A percentile compares a stretch with the other conserved stretches of the same genome.
Conservation (phyloP, 2,888 invertebrate species). For the Calliphora vomitoria region DNA sequence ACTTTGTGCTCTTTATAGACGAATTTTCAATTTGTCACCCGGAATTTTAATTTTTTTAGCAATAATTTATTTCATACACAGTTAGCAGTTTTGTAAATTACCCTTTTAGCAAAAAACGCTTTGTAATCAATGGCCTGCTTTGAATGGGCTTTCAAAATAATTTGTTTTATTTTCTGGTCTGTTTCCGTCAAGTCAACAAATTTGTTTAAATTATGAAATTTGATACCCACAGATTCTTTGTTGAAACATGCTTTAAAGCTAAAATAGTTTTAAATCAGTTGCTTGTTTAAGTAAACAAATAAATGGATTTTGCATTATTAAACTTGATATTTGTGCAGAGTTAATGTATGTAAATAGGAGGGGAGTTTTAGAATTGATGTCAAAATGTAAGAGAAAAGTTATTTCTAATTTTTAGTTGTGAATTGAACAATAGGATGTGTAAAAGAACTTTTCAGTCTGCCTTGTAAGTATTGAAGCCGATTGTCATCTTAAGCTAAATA, state of each 20-base stretch:
- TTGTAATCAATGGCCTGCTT: constrained; percentile 13
- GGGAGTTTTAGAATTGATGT: not conserved
- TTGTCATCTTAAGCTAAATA: constrained; percentile 48
- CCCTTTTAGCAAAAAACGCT: constrained; percentile 7
- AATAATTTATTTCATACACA: not conserved
- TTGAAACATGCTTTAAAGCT: constrained; percentile 16
- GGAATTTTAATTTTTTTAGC: not conserved
- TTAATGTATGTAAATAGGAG: not conserved
- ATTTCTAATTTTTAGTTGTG: too few relatives aligned
- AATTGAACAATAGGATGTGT: not conserved
- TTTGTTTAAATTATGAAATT: constrained; percentile 52
- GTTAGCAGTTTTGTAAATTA: not conserved
- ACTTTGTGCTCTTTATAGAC: too few relatives aligned
- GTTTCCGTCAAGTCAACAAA: constrained; percentile 52
- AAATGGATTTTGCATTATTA: constrained; percentile 5
- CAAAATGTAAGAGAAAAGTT: not conserved
- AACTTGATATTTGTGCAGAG: constrained; percentile 9
- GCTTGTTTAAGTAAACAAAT: constrained; percentile 43
- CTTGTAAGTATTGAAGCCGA: not conserved
- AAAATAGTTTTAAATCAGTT: constrained; percentile 21
- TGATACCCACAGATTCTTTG: not conserved
- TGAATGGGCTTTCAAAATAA: constrained; percentile 1
- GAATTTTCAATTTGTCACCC: too few relatives aligned
- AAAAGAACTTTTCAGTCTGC: not conserved
- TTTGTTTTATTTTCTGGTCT: not conserved